A percentile compares a stretch with the other conserved stretches of the same genome.
Conservation (phyloP, 1,140 invertebrate genomes). For the Galleria mellonella region DNA sequence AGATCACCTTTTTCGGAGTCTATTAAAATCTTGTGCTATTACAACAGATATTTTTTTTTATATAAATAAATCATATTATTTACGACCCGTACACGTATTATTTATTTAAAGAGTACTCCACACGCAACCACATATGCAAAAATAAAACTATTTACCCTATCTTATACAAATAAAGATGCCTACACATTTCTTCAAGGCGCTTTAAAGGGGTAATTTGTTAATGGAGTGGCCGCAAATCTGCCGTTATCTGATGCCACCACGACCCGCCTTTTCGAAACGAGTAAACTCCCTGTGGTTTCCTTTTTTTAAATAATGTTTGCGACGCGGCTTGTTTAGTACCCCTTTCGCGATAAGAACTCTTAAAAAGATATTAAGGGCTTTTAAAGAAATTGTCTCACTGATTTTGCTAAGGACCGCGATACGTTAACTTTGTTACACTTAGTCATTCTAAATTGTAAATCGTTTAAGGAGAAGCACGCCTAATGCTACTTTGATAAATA, state of each 20-base stretch:
- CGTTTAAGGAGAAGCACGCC: too few species aligned
- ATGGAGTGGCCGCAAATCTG: constrained; percentile 61
- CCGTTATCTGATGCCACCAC: constrained; percentile 58
- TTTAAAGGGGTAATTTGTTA: constrained; percentile 65
- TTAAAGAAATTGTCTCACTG: constrained; percentile 58
- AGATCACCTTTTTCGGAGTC: too few species aligned
- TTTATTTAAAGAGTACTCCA: too few species aligned
- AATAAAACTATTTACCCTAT: constrained; percentile 15
- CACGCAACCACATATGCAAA: constrained; percentile 22
- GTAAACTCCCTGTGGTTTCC: constrained; percentile 47
- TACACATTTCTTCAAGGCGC: constrained; percentile 23
- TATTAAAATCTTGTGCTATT: too few species aligned
- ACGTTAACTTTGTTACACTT: background rate
- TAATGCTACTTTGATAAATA: too few species aligned
- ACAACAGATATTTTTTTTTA: too few species aligned
- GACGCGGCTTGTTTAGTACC: constrained; percentile 52
- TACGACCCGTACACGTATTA: too few species aligned
- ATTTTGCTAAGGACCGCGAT: constrained; percentile 14
- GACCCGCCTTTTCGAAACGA: constrained; percentile 60
- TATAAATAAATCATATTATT: too few species aligned
- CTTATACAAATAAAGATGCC: constrained; percentile 26
- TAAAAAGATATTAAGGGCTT: constrained; percentile 64
- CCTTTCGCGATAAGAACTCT: constrained; percentile 55
- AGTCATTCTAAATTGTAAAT: too few species aligned
- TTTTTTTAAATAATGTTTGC: constrained; percentile 65